Conservation (phyloP, 2,888 invertebrate species). For the Drosophila borealis region DNA sequence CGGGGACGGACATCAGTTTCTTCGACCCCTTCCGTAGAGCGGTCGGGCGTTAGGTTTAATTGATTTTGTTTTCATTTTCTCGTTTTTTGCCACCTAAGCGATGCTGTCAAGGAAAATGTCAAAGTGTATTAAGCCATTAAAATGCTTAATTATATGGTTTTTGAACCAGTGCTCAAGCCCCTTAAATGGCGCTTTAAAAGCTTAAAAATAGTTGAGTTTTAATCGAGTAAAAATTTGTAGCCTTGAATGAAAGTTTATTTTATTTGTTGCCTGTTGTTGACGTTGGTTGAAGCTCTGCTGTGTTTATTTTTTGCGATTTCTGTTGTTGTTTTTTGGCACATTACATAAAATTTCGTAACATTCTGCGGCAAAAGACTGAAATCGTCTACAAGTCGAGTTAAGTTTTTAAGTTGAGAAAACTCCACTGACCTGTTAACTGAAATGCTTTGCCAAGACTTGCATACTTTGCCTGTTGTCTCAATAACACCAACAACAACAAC, state of each 20-base stretch:
- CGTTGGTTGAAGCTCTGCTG: constrained; percentile 21
- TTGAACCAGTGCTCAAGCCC: constrained; percentile 33
- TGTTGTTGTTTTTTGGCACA: constrained; percentile 67
- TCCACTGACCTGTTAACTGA: constrained; percentile 79
- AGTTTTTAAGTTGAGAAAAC: constrained; percentile 79
- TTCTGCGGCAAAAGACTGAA: constrained; percentile 72
- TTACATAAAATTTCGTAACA: constrained; percentile 80
- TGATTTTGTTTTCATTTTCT: constrained; percentile 17
- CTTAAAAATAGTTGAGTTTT: constrained; percentile 53
- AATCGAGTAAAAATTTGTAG: constrained; percentile 54
- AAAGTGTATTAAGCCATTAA: constrained; percentile 52
- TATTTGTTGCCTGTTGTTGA: constrained; percentile 34
- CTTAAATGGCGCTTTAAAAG: neutral
- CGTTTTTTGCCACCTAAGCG: constrained; percentile 43
- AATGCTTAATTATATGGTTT: constrained; percentile 48
- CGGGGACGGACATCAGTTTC: neutral
- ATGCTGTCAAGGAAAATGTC: constrained; percentile 35
- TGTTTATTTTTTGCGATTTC: constrained; percentile 22
- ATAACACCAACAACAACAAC: constrained; percentile 40
- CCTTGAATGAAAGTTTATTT: constrained; percentile 61
- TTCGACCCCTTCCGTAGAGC: constrained; percentile 1
- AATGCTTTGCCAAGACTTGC: constrained; percentile 72
- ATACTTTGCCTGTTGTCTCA: constrained; percentile 66
- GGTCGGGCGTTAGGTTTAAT: constrained; percentile 13
- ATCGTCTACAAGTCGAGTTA: constrained; percentile 56